These are phyloP conservation scores for Lamprologus tigripictilis DNA, from an alignment of 2,113 vertebrate species.

Conservation along the genomic window DNA sequence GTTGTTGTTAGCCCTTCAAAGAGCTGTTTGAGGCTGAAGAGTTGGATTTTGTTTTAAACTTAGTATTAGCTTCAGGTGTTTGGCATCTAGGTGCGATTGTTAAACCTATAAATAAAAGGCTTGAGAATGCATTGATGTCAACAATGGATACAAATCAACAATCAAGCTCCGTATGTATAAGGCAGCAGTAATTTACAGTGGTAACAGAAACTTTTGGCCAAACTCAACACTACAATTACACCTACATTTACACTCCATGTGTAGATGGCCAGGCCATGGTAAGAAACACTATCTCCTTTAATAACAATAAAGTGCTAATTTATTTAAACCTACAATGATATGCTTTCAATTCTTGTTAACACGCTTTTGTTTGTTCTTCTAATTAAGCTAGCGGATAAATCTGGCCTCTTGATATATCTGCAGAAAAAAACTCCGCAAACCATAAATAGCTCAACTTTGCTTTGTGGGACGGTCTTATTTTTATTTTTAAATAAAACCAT, in stretches of 20 bases:
- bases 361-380: background rate
- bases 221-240: background rate
- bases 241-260: background rate
- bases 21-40: background rate
- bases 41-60: background rate
- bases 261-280: background rate
- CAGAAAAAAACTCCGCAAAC: fast-evolving
- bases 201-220: fast-evolving
- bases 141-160: background rate
- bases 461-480: fast-evolving
- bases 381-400: background rate
- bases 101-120: background rate
- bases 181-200: background rate
- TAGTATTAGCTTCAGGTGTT: background rate
- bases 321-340: background rate
- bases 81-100: fast-evolving
- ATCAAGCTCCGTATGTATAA: background rate
- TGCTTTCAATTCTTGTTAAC: background rate
- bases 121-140: background rate
- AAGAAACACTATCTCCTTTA: background rate
- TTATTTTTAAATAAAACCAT: background rate
- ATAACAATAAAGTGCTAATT: background rate
- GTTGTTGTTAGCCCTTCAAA: background rate
- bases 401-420: background rate
- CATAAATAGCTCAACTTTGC: background rate